phyloP scores from a whole-genome alignment of 2,113 vertebrate genomes.

The Ellobius talpinus region DNA sequence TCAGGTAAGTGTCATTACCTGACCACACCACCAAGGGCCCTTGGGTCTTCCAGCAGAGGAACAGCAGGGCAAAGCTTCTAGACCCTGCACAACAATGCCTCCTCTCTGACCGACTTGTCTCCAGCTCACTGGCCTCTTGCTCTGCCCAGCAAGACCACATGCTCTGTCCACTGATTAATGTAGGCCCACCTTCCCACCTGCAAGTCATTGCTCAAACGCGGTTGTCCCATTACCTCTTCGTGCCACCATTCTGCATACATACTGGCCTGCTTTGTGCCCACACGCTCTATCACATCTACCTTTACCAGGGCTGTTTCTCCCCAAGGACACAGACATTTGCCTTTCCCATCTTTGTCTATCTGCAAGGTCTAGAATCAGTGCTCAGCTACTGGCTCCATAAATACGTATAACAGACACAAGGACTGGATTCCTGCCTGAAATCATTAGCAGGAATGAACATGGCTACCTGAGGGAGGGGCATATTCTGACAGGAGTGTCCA shows the following conservation, averaged over 20 bases:
- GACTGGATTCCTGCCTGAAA: background rate
- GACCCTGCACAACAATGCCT: background rate
- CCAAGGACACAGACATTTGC: background rate
- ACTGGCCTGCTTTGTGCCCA: rapidly evolving
- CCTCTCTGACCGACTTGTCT: background rate
- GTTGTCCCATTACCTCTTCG: background rate
- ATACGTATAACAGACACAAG: background rate
- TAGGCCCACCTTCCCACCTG: background rate
- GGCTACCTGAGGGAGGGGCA: background rate
- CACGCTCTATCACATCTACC: background rate
- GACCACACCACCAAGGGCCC: background rate
- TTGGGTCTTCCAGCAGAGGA: background rate
- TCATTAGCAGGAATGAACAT: background rate
- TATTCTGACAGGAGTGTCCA: background rate
- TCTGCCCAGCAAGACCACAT: background rate
- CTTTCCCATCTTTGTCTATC: background rate
- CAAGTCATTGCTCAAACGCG: background rate
- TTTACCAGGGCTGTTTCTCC: background rate
- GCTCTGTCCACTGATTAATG: background rate
- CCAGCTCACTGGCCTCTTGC: background rate
- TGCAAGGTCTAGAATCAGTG: background rate
- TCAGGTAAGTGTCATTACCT: background rate
- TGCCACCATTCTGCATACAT: background rate
- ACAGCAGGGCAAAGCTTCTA: background rate
- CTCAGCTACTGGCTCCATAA: background rate